These are phyloP conservation scores for Drosophila recens DNA, from an alignment of 2,888 invertebrate species.

Conservation along the genomic window DNA sequence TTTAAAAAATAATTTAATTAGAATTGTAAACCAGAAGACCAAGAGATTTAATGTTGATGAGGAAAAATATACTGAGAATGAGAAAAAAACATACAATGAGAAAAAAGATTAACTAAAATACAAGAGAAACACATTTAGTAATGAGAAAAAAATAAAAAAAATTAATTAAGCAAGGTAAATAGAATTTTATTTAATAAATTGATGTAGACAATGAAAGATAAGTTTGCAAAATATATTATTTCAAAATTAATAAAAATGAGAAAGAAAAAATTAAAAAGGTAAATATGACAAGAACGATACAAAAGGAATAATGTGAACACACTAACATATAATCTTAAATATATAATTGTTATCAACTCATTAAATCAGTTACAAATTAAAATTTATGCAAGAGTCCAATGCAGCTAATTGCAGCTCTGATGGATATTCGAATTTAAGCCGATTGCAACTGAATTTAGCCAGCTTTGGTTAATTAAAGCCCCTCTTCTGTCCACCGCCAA, in stretches of 20 bases:
- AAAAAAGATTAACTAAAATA: not conserved
- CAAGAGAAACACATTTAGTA: not conserved
- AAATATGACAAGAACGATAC: too few relatives aligned
- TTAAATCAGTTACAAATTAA: not conserved
- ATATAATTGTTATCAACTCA: too few relatives aligned
- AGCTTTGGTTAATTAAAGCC: conserved; percentile 38
- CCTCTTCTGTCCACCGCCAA: not conserved
- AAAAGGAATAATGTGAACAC: too few relatives aligned
- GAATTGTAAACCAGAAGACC: not conserved
- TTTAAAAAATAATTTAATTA: not conserved
- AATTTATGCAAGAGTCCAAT: not conserved
- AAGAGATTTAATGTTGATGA: not conserved
- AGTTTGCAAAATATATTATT: too few relatives aligned
- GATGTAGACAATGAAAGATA: not conserved
- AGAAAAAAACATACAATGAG: not conserved
- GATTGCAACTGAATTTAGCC: conserved; percentile 8
- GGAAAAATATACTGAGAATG: too few relatives aligned
- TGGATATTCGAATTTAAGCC: conserved; percentile 1
- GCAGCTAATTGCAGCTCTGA: not conserved
- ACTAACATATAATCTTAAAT: too few relatives aligned
- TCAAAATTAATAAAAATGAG: not conserved
- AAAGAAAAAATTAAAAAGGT: not conserved
- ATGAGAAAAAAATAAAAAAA: not conserved
- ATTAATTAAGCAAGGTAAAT: not conserved
- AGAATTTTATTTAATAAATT: too few relatives aligned